phyloP scores from a whole-genome alignment of 2,888 invertebrate species.

The Ferdinandea cuprea region DNA sequence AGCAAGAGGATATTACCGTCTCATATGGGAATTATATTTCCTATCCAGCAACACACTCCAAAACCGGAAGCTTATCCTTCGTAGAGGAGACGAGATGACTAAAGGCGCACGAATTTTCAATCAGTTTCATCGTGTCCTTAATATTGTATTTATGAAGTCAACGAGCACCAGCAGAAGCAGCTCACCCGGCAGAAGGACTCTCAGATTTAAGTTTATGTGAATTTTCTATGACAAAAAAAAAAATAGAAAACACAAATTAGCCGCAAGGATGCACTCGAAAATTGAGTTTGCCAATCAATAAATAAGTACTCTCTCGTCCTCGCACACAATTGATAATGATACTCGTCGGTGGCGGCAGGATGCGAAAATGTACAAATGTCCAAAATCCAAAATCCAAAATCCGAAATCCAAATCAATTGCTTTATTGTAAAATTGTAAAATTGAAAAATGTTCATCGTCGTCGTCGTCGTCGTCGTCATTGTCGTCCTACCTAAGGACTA shows the following conservation, averaged over 20 bases:
- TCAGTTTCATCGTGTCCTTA: slow-evolving; percentile 62
- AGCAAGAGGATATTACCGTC: slow-evolving; percentile 53
- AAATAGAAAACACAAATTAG: slow-evolving; percentile 53
- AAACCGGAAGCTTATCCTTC: slow-evolving; percentile 55
- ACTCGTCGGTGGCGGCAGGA: slow-evolving; percentile 19
- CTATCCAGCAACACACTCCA: slow-evolving; percentile 33
- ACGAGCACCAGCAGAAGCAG: not conserved
- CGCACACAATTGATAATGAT: slow-evolving; percentile 44
- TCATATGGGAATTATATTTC: slow-evolving; percentile 65
- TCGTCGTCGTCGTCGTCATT: too few relatives aligned
- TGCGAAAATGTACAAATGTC: not conserved
- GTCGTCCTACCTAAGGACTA: slow-evolving; percentile 25
- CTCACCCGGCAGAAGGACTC: not conserved
- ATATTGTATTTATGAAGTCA: slow-evolving; percentile 56
- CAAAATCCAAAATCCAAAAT: slow-evolving; percentile 49
- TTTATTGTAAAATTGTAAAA: slow-evolving; percentile 62
- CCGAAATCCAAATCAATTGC: slow-evolving; percentile 64
- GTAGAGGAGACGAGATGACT: slow-evolving; percentile 12
- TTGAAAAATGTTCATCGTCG: not conserved
- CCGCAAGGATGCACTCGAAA: slow-evolving; percentile 71
- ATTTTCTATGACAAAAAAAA: slow-evolving; percentile 1
- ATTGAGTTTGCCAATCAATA: slow-evolving; percentile 55
- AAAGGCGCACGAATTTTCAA: slow-evolving; percentile 54
- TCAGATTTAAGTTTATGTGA: not conserved
- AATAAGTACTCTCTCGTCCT: slow-evolving; percentile 25